Conservation (phyloP, 2,113 vertebrate genomes). For the Otocyon megalotis region DNA sequence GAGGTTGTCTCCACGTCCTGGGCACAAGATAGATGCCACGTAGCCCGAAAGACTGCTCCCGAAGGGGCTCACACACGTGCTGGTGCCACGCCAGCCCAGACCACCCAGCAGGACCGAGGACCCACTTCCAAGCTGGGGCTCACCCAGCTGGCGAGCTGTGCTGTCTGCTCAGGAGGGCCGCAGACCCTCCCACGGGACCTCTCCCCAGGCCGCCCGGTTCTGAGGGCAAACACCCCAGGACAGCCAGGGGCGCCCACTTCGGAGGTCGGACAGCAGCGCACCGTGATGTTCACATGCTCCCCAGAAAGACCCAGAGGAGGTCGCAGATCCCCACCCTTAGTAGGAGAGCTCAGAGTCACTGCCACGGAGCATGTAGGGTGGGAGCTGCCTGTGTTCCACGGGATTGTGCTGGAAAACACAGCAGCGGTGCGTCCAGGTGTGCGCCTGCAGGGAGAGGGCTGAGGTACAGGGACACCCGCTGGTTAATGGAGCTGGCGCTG, state of each 20-base stretch:
- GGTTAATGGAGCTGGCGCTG: no score
- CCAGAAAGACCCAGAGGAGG: not conserved
- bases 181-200: accelerated
- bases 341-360: not conserved
- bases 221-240: not conserved
- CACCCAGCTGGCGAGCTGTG: accelerated
- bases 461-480: no score
- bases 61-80: not conserved
- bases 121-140: not conserved
- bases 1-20: not conserved
- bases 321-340: not conserved
- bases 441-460: no score
- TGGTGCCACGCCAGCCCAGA: no score
- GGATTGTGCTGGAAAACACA: not conserved
- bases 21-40: not conserved
- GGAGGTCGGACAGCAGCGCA: not conserved
- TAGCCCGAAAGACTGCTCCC: not conserved
- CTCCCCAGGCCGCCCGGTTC: not conserved
- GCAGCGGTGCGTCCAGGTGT: not conserved
- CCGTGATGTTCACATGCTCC: accelerated
- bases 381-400: not conserved
- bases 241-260: not conserved
- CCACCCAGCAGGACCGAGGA: no score
- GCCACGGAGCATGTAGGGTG: accelerated
- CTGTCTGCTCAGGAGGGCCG: not conserved